Base-by-base conservation (phyloP, 2,888 invertebrate species). In the Lysandra coridon region DNA sequence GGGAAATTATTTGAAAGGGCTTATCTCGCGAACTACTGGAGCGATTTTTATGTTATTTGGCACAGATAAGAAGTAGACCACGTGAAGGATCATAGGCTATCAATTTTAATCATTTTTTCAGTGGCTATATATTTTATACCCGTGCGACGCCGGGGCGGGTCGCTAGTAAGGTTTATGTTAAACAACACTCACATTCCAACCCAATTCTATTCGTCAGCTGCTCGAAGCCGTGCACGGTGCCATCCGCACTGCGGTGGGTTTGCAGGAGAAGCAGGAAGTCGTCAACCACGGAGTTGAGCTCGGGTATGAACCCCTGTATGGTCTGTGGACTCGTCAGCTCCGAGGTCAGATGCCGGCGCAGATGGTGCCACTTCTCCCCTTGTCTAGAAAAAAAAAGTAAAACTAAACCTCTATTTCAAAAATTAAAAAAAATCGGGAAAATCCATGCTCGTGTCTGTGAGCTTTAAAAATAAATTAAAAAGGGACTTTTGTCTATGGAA, bases 201-300 rank as follows among this genome's bases (percentile, higher is more conserved):
- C 97, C 98, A 94, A 98, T 96, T 82, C 97, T 95, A 86, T 97
- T 97, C 1, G 97, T 96, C 78, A 97, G 94, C 82, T 97, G 96
- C 83, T 97, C 97, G 86, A 98, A 96, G 80, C 95, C 95, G 1
- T 88, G 83, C 1, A 97, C 95, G 17, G 89, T 87, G 69, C 96
- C 95, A 30, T 93, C 89, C 37, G 90, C 86, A 49, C 91, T 86
- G 33, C 97, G 93, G 81, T 95, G 94, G 62, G 92, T 90, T 80
- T 95, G 94, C 81, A 98, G 91, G 33, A 97, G 91, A 40, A 95
- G 94, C 78, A 97, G 95, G 89, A 98, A 97, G 88, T 98, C 98
- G 84, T 97, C 97, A 75, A 97, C 96, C 79, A 98, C 97, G 82
- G 93, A 94, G 87, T 97, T 96, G 80, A 98, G 91, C 84, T 97